These are phyloP conservation scores for Hypanus sabinus DNA, from an alignment of 2,113 vertebrate species.

Conservation along the genomic window DNA sequence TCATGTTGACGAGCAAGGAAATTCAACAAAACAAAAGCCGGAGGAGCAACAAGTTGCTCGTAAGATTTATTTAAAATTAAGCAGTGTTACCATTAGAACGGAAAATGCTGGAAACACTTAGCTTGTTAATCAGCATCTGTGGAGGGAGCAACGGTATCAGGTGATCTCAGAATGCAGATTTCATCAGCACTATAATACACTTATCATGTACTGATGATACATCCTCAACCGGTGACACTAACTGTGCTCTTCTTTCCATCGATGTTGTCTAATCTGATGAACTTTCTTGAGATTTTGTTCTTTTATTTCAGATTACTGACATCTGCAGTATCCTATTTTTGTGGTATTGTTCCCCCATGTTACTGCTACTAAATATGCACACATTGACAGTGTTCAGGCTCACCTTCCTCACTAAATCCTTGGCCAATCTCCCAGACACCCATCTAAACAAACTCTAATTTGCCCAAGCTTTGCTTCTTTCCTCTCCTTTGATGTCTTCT, in stretches of 20 bases:
- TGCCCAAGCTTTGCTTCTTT: background rate
- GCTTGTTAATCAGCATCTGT: background rate
- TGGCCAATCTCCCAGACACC: background rate
- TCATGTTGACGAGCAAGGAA: background rate
- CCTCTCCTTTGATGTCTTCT: background rate
- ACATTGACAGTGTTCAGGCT: background rate
- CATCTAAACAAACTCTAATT: background rate
- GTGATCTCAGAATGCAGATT: too few relatives aligned
- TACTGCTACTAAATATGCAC: background rate
- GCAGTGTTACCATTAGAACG: too few relatives aligned
- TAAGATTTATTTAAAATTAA: background rate
- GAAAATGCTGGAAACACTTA: background rate
- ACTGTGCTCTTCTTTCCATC: too few relatives aligned
- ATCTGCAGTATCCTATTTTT: too few relatives aligned
- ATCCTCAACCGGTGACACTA: too few relatives aligned
- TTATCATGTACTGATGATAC: too few relatives aligned
- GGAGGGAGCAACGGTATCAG: background rate
- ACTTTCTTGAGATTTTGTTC: too few relatives aligned
- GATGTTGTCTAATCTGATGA: too few relatives aligned
- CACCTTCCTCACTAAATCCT: background rate
- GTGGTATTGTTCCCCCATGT: too few relatives aligned
- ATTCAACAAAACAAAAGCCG: background rate
- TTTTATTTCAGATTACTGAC: too few relatives aligned
- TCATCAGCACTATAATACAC: too few relatives aligned
- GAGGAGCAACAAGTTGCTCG: background rate